Conservation (phyloP, 2,888 invertebrate species). For the Dromius quadrimaculatus region DNA sequence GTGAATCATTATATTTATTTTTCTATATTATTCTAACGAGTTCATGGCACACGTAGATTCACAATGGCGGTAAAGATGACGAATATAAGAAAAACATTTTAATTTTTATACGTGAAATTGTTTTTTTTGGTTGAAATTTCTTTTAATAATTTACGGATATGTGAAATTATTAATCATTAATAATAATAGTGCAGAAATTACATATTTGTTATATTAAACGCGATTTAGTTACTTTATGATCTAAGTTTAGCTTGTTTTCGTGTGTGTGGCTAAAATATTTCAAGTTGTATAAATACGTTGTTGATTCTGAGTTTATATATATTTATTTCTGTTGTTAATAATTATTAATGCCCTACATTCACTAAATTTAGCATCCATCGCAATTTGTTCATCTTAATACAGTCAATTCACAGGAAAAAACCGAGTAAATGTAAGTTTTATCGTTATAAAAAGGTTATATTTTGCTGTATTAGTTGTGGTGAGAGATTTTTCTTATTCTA, state of each 20-base stretch:
- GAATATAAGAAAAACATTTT: constrained; percentile 56
- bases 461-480: constrained; percentile 28
- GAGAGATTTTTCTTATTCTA: constrained; percentile 36
- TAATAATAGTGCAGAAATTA: constrained; percentile 3
- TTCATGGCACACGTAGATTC: constrained; percentile 59
- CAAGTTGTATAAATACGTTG: constrained; percentile 26
- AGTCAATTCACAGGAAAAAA: constrained; percentile 33
- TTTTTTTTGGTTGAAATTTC: not conserved
- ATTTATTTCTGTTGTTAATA: constrained; percentile 28
- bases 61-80: constrained; percentile 66
- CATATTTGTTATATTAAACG: not conserved
- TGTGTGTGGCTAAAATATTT: constrained; percentile 14
- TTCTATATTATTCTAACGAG: constrained; percentile 51
- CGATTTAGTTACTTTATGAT: constrained; percentile 31
- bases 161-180: not conserved
- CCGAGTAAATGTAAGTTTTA: constrained; percentile 47
- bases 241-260: constrained; percentile 35
- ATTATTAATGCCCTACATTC: constrained; percentile 44
- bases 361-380: constrained; percentile 47
- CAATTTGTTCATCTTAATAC: constrained; percentile 36
- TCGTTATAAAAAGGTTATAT: constrained; percentile 22
- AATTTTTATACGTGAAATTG: constrained; percentile 32
- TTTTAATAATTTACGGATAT: not conserved
- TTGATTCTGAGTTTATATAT: constrained; percentile 14
- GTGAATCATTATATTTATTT: constrained; percentile 40